A percentile compares a stretch with the other conserved stretches of the same genome.
Evolutionary conservation across 2,888 invertebrate species (phyloP).

Genomic region (Tachina lurida): DNA sequence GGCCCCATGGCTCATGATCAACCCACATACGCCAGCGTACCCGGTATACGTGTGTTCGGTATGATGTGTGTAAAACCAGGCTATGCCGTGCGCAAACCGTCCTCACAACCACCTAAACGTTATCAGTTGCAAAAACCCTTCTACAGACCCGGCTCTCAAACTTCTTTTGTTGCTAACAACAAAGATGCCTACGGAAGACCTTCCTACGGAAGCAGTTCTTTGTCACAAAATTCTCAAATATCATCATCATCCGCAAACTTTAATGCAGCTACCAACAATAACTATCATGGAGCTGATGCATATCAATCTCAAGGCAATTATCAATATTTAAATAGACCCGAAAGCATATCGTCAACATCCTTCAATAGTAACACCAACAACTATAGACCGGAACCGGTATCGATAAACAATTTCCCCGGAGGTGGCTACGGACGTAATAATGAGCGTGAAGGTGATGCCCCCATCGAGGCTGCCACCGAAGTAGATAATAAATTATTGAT

Average conservation of each 20-base stretch:
- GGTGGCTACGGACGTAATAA: slow-evolving; percentile 81
- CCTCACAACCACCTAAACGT: slow-evolving; percentile 81
- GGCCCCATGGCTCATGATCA: slow-evolving; percentile 97
- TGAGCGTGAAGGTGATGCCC: slow-evolving; percentile 80
- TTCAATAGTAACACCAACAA: slow-evolving; percentile 72
- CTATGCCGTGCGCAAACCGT: slow-evolving; percentile 82
- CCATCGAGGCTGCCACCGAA: slow-evolving; percentile 79
- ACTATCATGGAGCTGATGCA: slow-evolving; percentile 78
- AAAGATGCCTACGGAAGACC: slow-evolving; percentile 73
- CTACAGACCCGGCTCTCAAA: slow-evolving; percentile 78
- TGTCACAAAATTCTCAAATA: slow-evolving; percentile 57
- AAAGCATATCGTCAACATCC: slow-evolving; percentile 76
- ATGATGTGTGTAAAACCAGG: slow-evolving; percentile 93
- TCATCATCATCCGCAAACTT: slow-evolving; percentile 74
- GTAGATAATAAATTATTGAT: slow-evolving; percentile 71
- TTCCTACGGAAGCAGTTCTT: slow-evolving; percentile 73
- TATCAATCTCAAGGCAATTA: slow-evolving; percentile 77
- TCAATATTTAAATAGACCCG: slow-evolving; percentile 82
- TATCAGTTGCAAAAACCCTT: slow-evolving; percentile 82
- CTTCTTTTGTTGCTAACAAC: slow-evolving; percentile 59
- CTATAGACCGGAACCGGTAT: slow-evolving; percentile 79
- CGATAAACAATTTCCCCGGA: slow-evolving; percentile 79
- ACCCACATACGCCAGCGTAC: slow-evolving; percentile 96
- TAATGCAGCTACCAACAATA: slow-evolving; percentile 72
- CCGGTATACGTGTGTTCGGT: slow-evolving; percentile 95